Base-by-base conservation (phyloP, 2,797 vertebrate genomes). In the Meriones psammophilus region DNA sequence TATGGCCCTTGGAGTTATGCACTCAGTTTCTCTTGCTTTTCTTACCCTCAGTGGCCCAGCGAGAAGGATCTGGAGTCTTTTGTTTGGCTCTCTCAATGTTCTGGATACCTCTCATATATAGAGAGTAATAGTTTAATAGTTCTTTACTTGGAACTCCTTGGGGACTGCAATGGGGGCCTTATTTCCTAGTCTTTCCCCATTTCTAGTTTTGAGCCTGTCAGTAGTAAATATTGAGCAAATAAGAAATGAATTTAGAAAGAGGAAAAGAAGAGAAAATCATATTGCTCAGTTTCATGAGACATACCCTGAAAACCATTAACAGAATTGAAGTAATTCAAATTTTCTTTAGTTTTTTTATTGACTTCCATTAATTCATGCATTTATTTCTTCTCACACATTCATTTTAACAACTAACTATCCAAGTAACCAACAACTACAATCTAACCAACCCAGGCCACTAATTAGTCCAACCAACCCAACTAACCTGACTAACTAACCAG, bases 341-440 rank as follows among this genome's bases (percentile, higher is more conserved):
- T 88, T 91, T 15, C 12, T 58, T 68, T 76, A 5, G 22, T 85
- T 89, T 80, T 17, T 39, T 78, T 94, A 42, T 79, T 84, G 86
- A 58, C 54, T 77, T 92, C 89, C 28, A 86, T 83, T 91, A 26
- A 79, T 58, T 90, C 15, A 73, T 4, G 69, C 24, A 58, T 74
- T 84, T 22, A 39, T 92, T 76, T 83, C 58, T 73, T 73, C 50
- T 91, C 24, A 62, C 33, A 64, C 17, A 91, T 89, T 96, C 15
- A 83, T 88, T 84, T 92, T 94, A 74, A 26, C 60, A 87, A 69
- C 4, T 39, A 87, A 56, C 50, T 24, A 86, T 58, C 78, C 22
- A 79, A 13, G 13, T 22, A 77, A 39, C 17, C 36, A 56, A 54
- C n/a, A 22, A 36, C 14, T 39, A 8, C 50, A 85, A 7, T 46